Percentiles rank a stretch among this genome's conserved stretches.
Conservation (phyloP, 2,797 vertebrate species). For the Erpetoichthys calabaricus region DNA sequence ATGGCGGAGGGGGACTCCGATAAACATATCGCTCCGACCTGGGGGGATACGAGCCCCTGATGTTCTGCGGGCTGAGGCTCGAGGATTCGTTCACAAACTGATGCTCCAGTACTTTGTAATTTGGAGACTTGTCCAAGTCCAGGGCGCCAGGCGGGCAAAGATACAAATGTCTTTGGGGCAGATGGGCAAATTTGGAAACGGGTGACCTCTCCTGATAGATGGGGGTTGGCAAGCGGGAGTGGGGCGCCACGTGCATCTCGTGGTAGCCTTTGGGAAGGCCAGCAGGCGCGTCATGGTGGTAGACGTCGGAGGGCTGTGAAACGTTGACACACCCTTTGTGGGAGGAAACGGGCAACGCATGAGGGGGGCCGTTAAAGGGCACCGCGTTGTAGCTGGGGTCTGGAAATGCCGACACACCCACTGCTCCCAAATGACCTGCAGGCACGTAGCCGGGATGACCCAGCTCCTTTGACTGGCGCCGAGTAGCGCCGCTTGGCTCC, state of each 20-base stretch:
- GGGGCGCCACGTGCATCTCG: slow-evolving; percentile 27
- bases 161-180: slow-evolving; percentile 42
- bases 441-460: slow-evolving; percentile 25
- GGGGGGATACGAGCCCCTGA: slow-evolving; percentile 14
- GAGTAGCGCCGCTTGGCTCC: slow-evolving; percentile 24
- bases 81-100: slow-evolving; percentile 32
- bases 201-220: slow-evolving; percentile 45
- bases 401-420: slow-evolving; percentile 28
- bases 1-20: slow-evolving; percentile 23
- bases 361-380: slow-evolving; percentile 27
- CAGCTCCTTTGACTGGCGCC: slow-evolving; percentile 26
- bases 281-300: slow-evolving; percentile 27
- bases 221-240: slow-evolving; percentile 26
- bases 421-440: slow-evolving; percentile 20
- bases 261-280: slow-evolving; percentile 39
- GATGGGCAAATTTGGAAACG: slow-evolving; percentile 45
- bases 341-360: slow-evolving; percentile 28
- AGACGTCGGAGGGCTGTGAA: slow-evolving; percentile 36
- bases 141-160: slow-evolving; percentile 42
- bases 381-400: slow-evolving; percentile 40
- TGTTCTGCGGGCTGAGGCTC: slow-evolving; percentile 28
- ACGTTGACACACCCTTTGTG: slow-evolving; percentile 35
- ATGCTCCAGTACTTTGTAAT: slow-evolving; percentile 24
- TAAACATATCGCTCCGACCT: slow-evolving; percentile 30
- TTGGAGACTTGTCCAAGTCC: slow-evolving; percentile 34